These are phyloP conservation scores for Mantis religiosa DNA, from an alignment of 2,888 invertebrate species.

Conservation along the genomic window DNA sequence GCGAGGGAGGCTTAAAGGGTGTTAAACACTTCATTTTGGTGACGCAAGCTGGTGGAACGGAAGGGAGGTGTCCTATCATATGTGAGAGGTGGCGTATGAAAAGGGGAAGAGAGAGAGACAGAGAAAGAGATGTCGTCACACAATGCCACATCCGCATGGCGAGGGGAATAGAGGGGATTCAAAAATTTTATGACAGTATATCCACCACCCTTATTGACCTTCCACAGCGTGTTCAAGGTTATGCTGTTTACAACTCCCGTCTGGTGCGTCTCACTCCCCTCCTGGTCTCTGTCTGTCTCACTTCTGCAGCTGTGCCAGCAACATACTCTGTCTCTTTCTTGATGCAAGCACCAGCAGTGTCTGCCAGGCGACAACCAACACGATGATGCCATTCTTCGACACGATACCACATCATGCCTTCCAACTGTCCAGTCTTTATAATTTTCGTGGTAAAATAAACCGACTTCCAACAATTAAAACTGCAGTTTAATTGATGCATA, in stretches of 20 bases:
- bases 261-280: neutral
- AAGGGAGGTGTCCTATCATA: neutral
- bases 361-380: neutral
- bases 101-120: neutral
- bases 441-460: no score
- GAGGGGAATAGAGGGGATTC: neutral
- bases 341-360: neutral
- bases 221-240: conserved; percentile 25
- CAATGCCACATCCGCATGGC: neutral
- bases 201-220: conserved; percentile 24
- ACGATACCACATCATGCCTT: neutral
- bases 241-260: conserved; percentile 20
- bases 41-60: neutral
- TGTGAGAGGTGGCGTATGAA: neutral
- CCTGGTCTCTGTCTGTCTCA: neutral
- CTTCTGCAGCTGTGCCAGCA: neutral
- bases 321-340: neutral
- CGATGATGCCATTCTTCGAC: neutral
- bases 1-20: neutral
- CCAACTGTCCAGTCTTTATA: no score
- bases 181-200: conserved; percentile 14
- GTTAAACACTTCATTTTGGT: neutral
- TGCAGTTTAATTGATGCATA: no score
- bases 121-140: neutral
- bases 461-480: no score